Base-by-base conservation (phyloP, 1,140 invertebrate species). In the Drosophila ambigua region DNA sequence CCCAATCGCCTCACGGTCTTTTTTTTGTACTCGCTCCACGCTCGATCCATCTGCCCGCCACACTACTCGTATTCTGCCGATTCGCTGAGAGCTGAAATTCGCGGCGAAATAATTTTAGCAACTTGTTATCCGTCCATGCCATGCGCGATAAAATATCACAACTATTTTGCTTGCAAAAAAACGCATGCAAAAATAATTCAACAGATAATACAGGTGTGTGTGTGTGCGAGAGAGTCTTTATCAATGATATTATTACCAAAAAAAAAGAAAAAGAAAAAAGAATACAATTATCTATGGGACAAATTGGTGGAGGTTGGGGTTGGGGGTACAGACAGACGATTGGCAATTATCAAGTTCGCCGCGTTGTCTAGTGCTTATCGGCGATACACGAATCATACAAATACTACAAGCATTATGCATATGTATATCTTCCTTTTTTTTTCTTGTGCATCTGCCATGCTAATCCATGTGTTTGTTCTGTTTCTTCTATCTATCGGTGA, bases 71-170 rank as follows among this genome's bases (percentile, higher is more conserved):
- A 48, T 72, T 77, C 63, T 71, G 35, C 35, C 35, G 11, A 13
- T 39, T 88, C 69, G 79, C 85, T 90, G 68, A 64, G 78, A 73
- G 78, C 71, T 72, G 65, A 79, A 79, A 91, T 91, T 91, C 79
- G 81, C 87, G 83, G 76, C 83, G 83, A 91, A 90, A 91, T 88
- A 88, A 91, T 84, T 90, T 87, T 74, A 75, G 73, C 73, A 79
- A 77, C 81, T 92, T 84, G 69, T 90, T 84, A 90, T 83, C 82
- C 84, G 91, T 92, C 91, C 91, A 92, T 92, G 91, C 91, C 91
- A 92, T 92, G 91, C 91, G 91, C 91, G 91, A 92, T 92, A 92
- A 92, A 92, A 80, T 92, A 82, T 87, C 81, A 78, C 91, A 92
- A 90, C 82, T 92, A 88, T 91, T 92, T 92, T 92, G 91, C 90